A percentile compares a stretch with the other conserved stretches of the same genome.
phyloP scores from a whole-genome alignment of 1,140 invertebrate species.

The Uloborus diversus region DNA sequence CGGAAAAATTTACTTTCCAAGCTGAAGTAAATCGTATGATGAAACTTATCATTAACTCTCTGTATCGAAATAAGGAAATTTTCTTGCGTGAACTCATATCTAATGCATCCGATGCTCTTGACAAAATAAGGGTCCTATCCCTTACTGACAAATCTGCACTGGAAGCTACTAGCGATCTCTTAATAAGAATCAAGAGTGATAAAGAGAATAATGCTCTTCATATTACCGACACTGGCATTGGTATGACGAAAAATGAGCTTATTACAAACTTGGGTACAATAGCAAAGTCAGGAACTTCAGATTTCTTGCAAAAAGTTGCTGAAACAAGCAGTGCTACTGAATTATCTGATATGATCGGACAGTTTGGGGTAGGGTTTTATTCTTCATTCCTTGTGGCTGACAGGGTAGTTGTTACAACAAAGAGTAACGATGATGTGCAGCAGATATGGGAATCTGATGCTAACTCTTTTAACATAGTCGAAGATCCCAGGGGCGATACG shows the following conservation, averaged over 20 bases:
- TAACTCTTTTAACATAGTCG: slow-evolving; percentile 82
- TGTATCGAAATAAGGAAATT: slow-evolving; percentile 99
- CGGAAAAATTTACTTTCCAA: slow-evolving; percentile 82
- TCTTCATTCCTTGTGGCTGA: slow-evolving; percentile 95
- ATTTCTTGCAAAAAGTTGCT: slow-evolving; percentile 95
- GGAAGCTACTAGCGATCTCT: slow-evolving; percentile 79
- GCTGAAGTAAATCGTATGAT: slow-evolving; percentile 97
- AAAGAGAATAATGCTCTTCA: slow-evolving; percentile 94
- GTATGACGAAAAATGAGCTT: slow-evolving; percentile 96
- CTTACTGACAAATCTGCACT: slow-evolving; percentile 86
- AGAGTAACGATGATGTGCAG: slow-evolving; percentile 94
- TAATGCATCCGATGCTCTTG: slow-evolving; percentile 89
- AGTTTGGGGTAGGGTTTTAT: slow-evolving; percentile 97
- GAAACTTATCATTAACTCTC: slow-evolving; percentile 99
- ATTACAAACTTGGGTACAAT: slow-evolving; percentile 98
- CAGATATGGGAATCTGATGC: slow-evolving; percentile 99
- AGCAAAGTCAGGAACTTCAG: slow-evolving; percentile 98
- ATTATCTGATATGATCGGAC: slow-evolving; percentile 86
- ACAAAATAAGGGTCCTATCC: slow-evolving; percentile 93
- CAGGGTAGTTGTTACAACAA: slow-evolving; percentile 89
- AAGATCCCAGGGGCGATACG: slow-evolving; percentile 94
- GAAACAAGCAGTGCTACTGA: slow-evolving; percentile 74
- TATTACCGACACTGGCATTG: slow-evolving; percentile 96
- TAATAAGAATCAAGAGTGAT: slow-evolving; percentile 95
- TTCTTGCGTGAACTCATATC: slow-evolving; percentile 97